These are phyloP conservation scores for Scaptomyza cyrtandrae DNA, from an alignment of 2,888 invertebrate species.

Conservation along the genomic window DNA sequence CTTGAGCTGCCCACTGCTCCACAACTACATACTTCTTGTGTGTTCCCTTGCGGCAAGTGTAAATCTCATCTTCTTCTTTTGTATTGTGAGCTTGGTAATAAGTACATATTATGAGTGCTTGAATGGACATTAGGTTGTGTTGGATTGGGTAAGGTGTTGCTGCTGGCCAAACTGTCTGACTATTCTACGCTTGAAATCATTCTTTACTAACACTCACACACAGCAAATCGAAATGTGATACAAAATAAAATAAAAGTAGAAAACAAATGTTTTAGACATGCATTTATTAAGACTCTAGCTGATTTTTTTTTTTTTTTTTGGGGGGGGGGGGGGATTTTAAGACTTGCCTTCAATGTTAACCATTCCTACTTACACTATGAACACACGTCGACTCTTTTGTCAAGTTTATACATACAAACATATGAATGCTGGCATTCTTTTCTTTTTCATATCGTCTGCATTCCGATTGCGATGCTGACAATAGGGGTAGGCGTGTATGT, in stretches of 20 bases:
- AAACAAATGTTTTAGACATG: too few species aligned
- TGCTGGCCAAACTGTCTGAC: neutral
- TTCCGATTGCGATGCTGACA: slow-evolving; percentile 1
- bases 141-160: neutral
- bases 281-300: too few species aligned
- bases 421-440: neutral
- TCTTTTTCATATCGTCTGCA: too few species aligned
- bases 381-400: too few species aligned
- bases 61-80: neutral
- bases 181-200: neutral
- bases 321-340: too few species aligned
- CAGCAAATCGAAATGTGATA: neutral
- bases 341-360: too few species aligned
- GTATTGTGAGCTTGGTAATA: slow-evolving; percentile 5
- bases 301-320: too few species aligned
- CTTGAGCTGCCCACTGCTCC: neutral
- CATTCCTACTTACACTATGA: too few species aligned
- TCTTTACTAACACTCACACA: slow-evolving; percentile 1
- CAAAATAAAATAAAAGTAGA: too few species aligned
- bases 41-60: neutral
- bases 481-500: slow-evolving; percentile 6
- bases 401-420: neutral
- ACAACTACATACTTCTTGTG: neutral
- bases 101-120: slow-evolving; percentile 16
- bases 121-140: neutral